Evolutionary conservation across 2,888 invertebrate genomes (phyloP).

Genomic region (Urechis unicinctus): DNA sequence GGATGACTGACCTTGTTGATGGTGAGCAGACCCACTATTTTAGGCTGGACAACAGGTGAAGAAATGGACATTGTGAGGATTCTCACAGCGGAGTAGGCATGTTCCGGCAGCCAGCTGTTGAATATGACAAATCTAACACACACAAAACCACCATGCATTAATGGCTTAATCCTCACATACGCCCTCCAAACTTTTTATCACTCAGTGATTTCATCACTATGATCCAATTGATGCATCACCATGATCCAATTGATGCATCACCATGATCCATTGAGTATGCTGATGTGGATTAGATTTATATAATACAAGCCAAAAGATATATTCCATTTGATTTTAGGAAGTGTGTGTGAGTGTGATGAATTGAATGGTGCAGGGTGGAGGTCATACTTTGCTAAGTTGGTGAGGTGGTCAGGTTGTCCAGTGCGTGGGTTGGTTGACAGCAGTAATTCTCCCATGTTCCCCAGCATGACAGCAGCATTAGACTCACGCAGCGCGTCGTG

Average conservation of each 20-base stretch:
- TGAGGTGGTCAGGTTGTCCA: constrained; percentile 71
- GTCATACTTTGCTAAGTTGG: constrained; percentile 67
- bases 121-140: constrained; percentile 66
- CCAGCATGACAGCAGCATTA: constrained; percentile 57
- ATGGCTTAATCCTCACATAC: too few relatives aligned
- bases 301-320: too few relatives aligned
- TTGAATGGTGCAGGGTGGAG: background rate
- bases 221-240: too few relatives aligned
- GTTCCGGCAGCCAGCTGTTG: constrained; percentile 62
- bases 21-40: constrained; percentile 68
- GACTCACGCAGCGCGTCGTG: constrained; percentile 60
- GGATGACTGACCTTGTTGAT: constrained; percentile 59
- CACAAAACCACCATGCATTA: too few relatives aligned
- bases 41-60: constrained; percentile 63
- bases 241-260: too few relatives aligned
- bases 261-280: too few relatives aligned
- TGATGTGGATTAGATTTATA: too few relatives aligned
- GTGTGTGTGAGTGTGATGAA: too few relatives aligned
- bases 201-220: too few relatives aligned
- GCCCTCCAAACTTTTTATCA: too few relatives aligned
- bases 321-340: too few relatives aligned
- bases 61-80: constrained; percentile 64
- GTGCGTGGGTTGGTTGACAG: constrained; percentile 70
- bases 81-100: constrained; percentile 64
- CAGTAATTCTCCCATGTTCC: constrained; percentile 74